These are phyloP conservation scores for Lapara coniferarum DNA, from an alignment of 2,888 invertebrate genomes.

Conservation along the genomic window DNA sequence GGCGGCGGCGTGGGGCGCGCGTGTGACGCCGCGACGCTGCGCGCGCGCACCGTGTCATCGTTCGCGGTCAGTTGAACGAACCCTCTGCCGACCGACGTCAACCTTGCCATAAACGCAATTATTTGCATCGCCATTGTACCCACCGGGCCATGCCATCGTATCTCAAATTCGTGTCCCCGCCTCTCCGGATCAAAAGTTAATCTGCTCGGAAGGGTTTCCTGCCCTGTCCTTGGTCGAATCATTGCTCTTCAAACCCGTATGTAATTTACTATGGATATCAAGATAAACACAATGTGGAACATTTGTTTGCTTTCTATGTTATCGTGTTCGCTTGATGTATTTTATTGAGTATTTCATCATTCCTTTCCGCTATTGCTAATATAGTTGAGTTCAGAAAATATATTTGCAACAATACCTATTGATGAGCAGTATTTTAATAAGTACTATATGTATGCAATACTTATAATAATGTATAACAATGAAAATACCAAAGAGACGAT, in stretches of 20 bases:
- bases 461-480: neutral
- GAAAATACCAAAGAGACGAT: conserved; percentile 13
- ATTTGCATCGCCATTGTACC: conserved; percentile 81
- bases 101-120: conserved; percentile 83
- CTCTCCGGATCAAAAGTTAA: conserved; percentile 9
- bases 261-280: conserved; percentile 16
- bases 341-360: conserved; percentile 19
- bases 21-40: conserved; percentile 71
- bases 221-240: conserved; percentile 6
- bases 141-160: conserved; percentile 58
- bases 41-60: conserved; percentile 79
- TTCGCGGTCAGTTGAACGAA: conserved; percentile 83
- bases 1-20: conserved; percentile 48
- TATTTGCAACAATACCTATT: neutral
- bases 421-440: neutral
- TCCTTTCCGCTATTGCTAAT: conserved; percentile 22
- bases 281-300: conserved; percentile 24
- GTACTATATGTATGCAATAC: no score
- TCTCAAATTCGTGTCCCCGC: conserved; percentile 52
- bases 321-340: conserved; percentile 19
- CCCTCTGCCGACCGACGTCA: conserved; percentile 78
- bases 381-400: neutral
- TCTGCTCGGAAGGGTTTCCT: neutral
- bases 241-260: conserved; percentile 9
- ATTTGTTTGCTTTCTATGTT: conserved; percentile 26